A percentile compares a stretch with the other conserved stretches of the same genome.
phyloP scores from a whole-genome alignment of 30 jellyfish, hydroid and myxozoan genomes.

The Turritopsis rubra region DNA sequence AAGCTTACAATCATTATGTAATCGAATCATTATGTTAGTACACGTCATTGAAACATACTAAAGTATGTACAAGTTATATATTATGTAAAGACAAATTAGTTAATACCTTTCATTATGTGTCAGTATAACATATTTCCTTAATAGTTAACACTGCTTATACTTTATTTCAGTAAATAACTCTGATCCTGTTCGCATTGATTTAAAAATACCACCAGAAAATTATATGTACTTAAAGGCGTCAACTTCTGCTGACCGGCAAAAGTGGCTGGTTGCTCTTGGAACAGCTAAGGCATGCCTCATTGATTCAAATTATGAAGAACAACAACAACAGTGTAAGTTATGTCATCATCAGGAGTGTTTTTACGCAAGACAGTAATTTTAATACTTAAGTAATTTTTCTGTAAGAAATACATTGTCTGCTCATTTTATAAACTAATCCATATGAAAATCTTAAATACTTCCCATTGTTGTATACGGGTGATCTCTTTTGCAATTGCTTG shows the following conservation, averaged over 20 bases:
- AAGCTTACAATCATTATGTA: no score
- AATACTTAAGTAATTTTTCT: no score
- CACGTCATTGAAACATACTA: no score
- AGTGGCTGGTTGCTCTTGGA: slow-evolving; percentile 96
- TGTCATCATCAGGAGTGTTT: no score
- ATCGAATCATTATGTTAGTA: neutral
- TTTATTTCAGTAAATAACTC: slow-evolving; percentile 61
- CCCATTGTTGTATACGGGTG: no score
- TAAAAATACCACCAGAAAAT: slow-evolving; percentile 89
- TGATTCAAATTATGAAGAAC: slow-evolving; percentile 61
- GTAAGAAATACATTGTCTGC: no score
- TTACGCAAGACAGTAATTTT: no score
- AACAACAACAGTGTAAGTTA: slow-evolving; percentile 66
- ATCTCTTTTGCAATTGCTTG: no score
- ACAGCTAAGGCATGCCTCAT: slow-evolving; percentile 90
- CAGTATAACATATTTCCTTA: no score
- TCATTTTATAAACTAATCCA: neutral
- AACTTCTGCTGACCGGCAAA: slow-evolving; percentile 80
- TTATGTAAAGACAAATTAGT: no score
- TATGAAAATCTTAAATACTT: neutral
- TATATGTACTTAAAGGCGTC: slow-evolving; percentile 84
- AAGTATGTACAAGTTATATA: no score
- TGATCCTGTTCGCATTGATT: slow-evolving; percentile 83
- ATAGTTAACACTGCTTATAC: neutral
- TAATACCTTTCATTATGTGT: no score